phyloP scores from a whole-genome alignment of 2,797 vertebrate species.

The Betta splendens region DNA sequence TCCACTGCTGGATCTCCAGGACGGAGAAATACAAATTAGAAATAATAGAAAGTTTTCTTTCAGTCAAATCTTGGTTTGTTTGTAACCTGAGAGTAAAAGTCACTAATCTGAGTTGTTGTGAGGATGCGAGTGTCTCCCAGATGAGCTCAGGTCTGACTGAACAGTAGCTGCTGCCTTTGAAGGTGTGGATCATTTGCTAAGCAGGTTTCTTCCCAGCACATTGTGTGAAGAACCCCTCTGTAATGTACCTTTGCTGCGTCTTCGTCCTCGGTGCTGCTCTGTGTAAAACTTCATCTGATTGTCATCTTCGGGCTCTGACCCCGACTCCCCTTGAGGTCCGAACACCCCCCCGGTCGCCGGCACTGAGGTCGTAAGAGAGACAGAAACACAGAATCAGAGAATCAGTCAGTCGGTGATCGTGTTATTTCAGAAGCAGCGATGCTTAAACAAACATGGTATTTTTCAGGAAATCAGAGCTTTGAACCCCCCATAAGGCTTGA shows the following conservation, averaged over 20 bases:
- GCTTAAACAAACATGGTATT: background rate
- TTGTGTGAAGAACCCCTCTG: conserved; percentile 9
- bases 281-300: conserved; percentile 94
- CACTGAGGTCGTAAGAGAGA: conserved; percentile 23
- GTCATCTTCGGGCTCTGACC: conserved; percentile 93
- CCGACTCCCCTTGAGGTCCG: conserved; percentile 88
- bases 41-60: background rate
- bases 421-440: background rate
- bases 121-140: too few species aligned
- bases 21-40: background rate
- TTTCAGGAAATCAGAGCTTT: background rate
- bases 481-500: background rate
- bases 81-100: too few species aligned
- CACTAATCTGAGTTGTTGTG: too few species aligned
- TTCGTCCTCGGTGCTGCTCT: conserved; percentile 90
- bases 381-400: conserved; percentile 28
- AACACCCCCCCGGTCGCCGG: conserved; percentile 85
- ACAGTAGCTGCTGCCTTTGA: too few species aligned
- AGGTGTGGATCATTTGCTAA: conserved; percentile 21
- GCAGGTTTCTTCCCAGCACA: conserved; percentile 4
- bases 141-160: too few species aligned
- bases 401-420: background rate
- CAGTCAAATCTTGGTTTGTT: too few species aligned
- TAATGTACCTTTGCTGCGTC: conserved; percentile 89
- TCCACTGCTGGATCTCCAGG: background rate